Conservation (phyloP, 2,888 invertebrate species). For the Eristalis arbustorum region DNA sequence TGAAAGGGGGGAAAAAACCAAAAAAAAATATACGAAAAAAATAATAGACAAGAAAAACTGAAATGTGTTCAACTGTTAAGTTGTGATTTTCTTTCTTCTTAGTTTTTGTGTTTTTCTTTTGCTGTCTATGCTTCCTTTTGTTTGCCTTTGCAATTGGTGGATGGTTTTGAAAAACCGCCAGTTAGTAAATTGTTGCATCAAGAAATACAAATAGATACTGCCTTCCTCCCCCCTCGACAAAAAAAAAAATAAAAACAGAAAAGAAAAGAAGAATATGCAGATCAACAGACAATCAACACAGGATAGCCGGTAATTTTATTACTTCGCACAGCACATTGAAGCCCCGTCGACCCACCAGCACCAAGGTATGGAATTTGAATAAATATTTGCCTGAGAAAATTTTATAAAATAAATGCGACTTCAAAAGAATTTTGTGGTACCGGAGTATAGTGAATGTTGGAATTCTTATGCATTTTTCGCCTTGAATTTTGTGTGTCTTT, state of each 20-base stretch:
- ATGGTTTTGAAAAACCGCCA: slow-evolving; percentile 2
- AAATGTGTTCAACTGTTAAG: slow-evolving; percentile 11
- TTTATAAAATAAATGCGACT: not conserved
- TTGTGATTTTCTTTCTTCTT: not conserved
- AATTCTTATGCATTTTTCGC: not conserved
- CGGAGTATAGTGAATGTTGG: slow-evolving; percentile 1
- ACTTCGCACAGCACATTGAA: not conserved
- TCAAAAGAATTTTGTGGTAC: not conserved
- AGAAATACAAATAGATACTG: not conserved
- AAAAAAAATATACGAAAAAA: not conserved
- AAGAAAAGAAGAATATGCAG: slow-evolving; percentile 1
- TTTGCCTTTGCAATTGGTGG: not conserved
- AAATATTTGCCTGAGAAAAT: slow-evolving; percentile 7
- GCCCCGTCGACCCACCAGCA: not conserved
- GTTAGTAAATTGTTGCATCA: slow-evolving; percentile 6
- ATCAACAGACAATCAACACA: slow-evolving; percentile 37
- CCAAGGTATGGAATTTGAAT: slow-evolving; percentile 31
- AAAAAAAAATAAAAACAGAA: no score
- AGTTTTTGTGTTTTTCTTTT: not conserved
- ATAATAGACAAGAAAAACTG: not conserved
- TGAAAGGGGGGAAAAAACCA: not conserved
- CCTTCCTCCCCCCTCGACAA: not conserved
- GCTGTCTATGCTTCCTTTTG: not conserved
- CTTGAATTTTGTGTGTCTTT: not conserved
- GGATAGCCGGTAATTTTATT: slow-evolving; percentile 38